Percentiles rank a stretch among this genome's conserved stretches.
Evolutionary conservation across 2,113 vertebrate species (phyloP).

Genomic region (Stercorarius parasiticus): DNA sequence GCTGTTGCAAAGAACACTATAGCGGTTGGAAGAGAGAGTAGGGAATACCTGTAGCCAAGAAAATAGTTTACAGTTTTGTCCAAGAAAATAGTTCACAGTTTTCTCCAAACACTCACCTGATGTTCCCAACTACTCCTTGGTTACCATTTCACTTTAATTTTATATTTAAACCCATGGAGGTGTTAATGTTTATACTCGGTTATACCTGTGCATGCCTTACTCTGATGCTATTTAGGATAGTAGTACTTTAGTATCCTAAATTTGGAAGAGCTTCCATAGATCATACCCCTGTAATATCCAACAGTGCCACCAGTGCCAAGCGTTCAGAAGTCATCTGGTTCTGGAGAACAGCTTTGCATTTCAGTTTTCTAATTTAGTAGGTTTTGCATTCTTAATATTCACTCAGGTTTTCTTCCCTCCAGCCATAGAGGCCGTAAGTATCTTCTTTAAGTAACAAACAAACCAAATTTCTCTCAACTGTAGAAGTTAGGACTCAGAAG

Average conservation of each 20-base stretch:
- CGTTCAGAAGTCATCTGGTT: neutral
- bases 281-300: neutral
- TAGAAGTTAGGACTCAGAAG: neutral
- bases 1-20: neutral
- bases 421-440: neutral
- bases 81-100: neutral
- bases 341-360: neutral
- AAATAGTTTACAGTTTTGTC: neutral
- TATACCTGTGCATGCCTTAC: neutral
- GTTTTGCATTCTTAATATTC: neutral
- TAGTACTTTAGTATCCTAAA: neutral
- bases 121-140: neutral
- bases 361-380: neutral
- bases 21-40: fast-evolving
- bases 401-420: neutral
- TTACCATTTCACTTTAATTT: neutral
- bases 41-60: neutral
- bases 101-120: neutral
- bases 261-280: neutral
- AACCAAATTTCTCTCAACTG: neutral
- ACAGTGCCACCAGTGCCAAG: neutral
- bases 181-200: neutral
- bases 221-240: too few relatives aligned
- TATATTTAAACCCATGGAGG: neutral
- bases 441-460: neutral